Conservation (phyloP, 1,140 invertebrate species). For the Hylaeus volcanicus region DNA sequence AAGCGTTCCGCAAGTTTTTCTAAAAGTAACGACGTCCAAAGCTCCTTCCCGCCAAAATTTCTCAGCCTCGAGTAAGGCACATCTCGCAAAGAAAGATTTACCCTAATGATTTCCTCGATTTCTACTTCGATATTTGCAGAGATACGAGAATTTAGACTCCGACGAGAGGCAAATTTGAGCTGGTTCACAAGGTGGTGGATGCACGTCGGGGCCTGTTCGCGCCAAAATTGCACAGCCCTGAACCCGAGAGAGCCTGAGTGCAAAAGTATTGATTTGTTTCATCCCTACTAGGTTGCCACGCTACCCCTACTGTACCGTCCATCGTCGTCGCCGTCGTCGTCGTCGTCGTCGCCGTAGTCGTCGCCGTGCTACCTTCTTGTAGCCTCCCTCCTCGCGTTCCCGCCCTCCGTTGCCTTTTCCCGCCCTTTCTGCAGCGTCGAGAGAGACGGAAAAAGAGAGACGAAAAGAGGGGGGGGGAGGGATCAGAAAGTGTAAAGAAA, state of each 20-base stretch:
- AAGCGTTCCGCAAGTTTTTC: no score
- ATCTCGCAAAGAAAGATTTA: no score
- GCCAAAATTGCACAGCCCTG: conserved; percentile 64
- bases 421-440: conserved; percentile 54
- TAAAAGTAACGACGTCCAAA: no score
- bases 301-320: conserved; percentile 44
- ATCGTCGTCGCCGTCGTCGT: conserved; percentile 21
- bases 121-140: not conserved
- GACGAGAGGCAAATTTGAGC: not conserved
- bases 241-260: conserved; percentile 64
- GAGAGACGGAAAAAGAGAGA: conserved; percentile 13
- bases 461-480: not conserved
- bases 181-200: not conserved
- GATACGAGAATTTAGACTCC: not conserved
- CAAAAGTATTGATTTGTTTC: conserved; percentile 70
- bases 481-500: not conserved
- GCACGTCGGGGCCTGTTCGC: conserved; percentile 32
- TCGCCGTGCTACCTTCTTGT: conserved; percentile 56
- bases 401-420: conserved; percentile 57
- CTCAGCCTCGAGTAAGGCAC: no score
- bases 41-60: no score
- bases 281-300: conserved; percentile 36
- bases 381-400: conserved; percentile 45
- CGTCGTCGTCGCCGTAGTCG: conserved; percentile 35
- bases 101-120: not conserved